Conservation (phyloP, 2,113 vertebrate genomes). For the Onychorhynchus coronatus region DNA sequence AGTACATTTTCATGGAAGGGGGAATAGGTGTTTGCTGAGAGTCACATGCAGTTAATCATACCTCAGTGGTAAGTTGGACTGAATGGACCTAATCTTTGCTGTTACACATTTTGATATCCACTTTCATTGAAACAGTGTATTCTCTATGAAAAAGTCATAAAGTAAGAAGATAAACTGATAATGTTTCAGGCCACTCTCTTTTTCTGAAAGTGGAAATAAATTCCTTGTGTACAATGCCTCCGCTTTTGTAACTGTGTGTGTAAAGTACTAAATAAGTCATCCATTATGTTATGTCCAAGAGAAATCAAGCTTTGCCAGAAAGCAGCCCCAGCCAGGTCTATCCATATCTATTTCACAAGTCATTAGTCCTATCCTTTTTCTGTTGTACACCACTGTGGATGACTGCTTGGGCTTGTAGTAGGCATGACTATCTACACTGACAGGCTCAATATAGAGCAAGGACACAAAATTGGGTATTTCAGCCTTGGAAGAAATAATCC, state of each 20-base stretch:
- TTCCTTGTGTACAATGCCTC: neutral
- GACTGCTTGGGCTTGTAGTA: neutral
- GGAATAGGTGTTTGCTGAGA: neutral
- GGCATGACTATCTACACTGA: neutral
- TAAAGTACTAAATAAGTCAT: neutral
- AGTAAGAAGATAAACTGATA: neutral
- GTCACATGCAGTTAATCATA: neutral
- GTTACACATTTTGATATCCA: neutral
- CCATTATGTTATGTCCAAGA: neutral
- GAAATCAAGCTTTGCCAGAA: neutral
- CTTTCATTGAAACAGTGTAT: neutral
- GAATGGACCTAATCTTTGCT: neutral
- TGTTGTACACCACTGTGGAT: neutral
- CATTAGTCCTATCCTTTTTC: neutral
- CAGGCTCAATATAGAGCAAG: neutral
- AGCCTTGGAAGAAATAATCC: neutral
- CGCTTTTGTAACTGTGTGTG: neutral
- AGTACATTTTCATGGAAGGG: neutral
- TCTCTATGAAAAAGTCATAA: neutral
- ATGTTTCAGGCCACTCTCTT: neutral
- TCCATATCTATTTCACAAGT: conserved; percentile 29
- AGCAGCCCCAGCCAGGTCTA: neutral
- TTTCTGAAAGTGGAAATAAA: neutral
- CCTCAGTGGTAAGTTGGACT: neutral
- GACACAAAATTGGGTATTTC: neutral